Percentiles rank a stretch among this genome's conserved stretches.
These are phyloP conservation scores for Pseudomugil gertrudae DNA, from an alignment of 2,797 vertebrate species.

Conservation along the genomic window DNA sequence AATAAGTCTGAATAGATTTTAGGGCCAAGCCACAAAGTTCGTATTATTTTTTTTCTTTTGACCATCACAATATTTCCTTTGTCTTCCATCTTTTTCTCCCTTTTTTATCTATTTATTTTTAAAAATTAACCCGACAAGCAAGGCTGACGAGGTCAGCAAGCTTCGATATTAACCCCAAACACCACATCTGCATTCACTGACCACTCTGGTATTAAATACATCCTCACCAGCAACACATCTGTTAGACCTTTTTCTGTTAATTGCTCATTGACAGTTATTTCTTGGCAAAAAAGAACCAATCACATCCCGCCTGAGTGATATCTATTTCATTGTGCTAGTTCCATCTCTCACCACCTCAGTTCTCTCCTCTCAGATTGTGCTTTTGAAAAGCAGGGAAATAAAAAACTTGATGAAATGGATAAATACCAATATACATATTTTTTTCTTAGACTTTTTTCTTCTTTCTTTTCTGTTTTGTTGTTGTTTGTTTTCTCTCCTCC, in stretches of 20 bases:
- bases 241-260: slow-evolving; percentile 26
- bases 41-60: slow-evolving; percentile 21
- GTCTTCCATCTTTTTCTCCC: slow-evolving; percentile 50
- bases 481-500: slow-evolving; percentile 73
- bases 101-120: slow-evolving; percentile 36
- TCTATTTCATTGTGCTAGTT: slow-evolving; percentile 57
- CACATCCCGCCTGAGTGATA: slow-evolving; percentile 40
- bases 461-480: slow-evolving; percentile 77
- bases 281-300: slow-evolving; percentile 23
- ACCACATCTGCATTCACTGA: slow-evolving; percentile 57
- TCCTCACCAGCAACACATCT: slow-evolving; percentile 38
- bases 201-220: slow-evolving; percentile 34
- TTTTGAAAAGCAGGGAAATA: slow-evolving; percentile 46
- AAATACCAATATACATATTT: slow-evolving; percentile 70
- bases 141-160: slow-evolving; percentile 23
- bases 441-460: slow-evolving; percentile 86
- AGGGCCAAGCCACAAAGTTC: slow-evolving; percentile 66
- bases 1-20: neutral
- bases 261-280: slow-evolving; percentile 26
- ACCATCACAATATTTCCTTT: slow-evolving; percentile 52
- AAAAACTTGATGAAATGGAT: slow-evolving; percentile 75
- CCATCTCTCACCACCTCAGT: slow-evolving; percentile 63
- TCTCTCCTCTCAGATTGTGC: slow-evolving; percentile 67
- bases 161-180: slow-evolving; percentile 37
- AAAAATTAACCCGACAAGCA: slow-evolving; percentile 40